A percentile compares a stretch with the other conserved stretches of the same genome.
Evolutionary conservation across 1,140 invertebrate species (phyloP).

Genomic region (Drosophila burlai): DNA sequence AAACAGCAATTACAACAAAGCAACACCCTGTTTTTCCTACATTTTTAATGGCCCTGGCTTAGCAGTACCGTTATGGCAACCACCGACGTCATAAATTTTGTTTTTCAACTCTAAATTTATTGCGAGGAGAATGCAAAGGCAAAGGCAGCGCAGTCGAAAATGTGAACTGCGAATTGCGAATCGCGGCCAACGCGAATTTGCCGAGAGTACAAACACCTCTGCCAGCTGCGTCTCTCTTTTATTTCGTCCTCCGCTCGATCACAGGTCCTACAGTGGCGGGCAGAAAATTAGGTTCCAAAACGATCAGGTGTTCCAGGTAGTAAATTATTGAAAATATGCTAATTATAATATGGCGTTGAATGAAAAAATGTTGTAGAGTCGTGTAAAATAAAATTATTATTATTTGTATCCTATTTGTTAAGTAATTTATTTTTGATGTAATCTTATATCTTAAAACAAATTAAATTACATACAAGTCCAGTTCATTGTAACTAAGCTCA

Average conservation of each 20-base stretch:
- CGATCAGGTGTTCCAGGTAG: background rate
- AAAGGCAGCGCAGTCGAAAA: constrained; percentile 32
- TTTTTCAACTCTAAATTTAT: constrained; percentile 68
- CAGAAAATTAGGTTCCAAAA: background rate
- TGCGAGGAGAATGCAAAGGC: constrained; percentile 48
- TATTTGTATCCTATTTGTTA: too few relatives aligned
- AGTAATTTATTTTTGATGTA: too few relatives aligned
- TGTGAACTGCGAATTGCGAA: constrained; percentile 1
- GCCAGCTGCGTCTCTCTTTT: constrained; percentile 1
- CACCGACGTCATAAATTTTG: constrained; percentile 64
- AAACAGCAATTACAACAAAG: constrained; percentile 40
- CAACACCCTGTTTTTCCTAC: constrained; percentile 30
- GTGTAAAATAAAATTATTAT: too few relatives aligned
- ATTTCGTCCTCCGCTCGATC: background rate
- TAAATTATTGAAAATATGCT: too few relatives aligned
- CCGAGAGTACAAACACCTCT: constrained; percentile 32
- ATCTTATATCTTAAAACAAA: background rate
- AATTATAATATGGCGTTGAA: too few relatives aligned
- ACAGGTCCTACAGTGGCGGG: background rate
- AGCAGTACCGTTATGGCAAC: constrained; percentile 67
- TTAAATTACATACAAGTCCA: background rate
- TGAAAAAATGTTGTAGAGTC: too few relatives aligned
- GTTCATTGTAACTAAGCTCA: background rate
- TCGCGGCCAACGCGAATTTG: constrained; percentile 58
- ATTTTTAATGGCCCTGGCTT: constrained; percentile 56